Evolutionary conservation across 2,113 vertebrate genomes (phyloP), one percentile per base, ranked within the genome.

Genomic region (Leptobrachium ailaonicum): DNA sequence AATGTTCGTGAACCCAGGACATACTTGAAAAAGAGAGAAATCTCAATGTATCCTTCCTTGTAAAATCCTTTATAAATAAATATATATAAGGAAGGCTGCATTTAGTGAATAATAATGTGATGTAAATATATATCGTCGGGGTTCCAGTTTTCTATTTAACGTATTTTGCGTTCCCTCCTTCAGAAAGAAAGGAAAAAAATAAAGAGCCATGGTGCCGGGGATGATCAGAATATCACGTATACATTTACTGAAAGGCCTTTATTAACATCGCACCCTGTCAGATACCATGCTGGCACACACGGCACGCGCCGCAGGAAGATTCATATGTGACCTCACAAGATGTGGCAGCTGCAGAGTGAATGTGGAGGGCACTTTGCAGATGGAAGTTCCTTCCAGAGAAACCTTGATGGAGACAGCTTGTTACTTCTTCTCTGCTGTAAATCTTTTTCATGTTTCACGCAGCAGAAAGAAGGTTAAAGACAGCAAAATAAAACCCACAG

Each of bases 211-310:
- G 47, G 47, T 8, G 8, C 4, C 47, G 8, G 8, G 47, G 8
- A 5, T 50, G 47, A 5, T 4, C 47, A 50, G 56, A 60, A 60
- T 60, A 60, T 13, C 56, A 12, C 11, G 3, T 11, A 11, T 60
- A 60, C 3, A 60, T 8, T 3, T 13, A 60, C 13, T 11, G 11
- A 60, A 77, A 77, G 44, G 45, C 66, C 47, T 71, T 78, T 68
- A 78, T 78, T 78, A 78, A 60, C 53, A 62, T 78, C 56, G 71
- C 76, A 71, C 67, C 67, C 68, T 78, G 66, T 63, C 68, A 78
- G 68, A 71, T 54, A 63, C 2, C 76, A 70, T 56, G 76, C 76
- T 78, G 76, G 45, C 71, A 11, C 42, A 70, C 53, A 9, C 67
- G 69, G 67, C 67, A 66, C 68, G 44, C 68, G 50, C 68, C 76